Evolutionary conservation across 2,113 vertebrate genomes (phyloP).

Genomic region (Indri indri): DNA sequence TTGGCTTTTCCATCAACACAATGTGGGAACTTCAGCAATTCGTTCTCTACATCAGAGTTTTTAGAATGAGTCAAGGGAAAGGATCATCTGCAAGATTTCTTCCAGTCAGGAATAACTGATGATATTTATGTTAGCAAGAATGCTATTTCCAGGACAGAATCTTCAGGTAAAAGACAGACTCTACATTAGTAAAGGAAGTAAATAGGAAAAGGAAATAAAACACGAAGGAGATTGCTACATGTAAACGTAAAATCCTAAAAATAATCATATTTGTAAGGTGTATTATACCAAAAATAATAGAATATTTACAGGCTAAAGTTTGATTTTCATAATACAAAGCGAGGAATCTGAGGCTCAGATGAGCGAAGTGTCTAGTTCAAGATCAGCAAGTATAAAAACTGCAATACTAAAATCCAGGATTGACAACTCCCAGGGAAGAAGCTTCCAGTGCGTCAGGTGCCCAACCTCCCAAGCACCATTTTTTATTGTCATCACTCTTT

Average conservation of each 20-base stretch:
- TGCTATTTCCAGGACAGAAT: not conserved
- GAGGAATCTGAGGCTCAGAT: not conserved
- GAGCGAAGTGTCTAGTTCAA: not conserved
- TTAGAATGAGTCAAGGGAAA: not conserved
- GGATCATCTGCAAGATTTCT: not conserved
- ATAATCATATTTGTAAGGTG: not conserved
- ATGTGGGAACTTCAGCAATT: not conserved
- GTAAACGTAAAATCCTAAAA: not conserved
- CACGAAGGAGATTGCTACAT: not conserved
- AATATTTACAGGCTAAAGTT: not conserved
- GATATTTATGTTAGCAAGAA: not conserved
- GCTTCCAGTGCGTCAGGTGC: not conserved
- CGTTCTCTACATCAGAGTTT: not conserved
- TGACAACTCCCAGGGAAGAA: fast-evolving
- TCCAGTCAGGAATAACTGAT: not conserved
- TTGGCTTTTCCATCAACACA: not conserved
- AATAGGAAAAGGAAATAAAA: not conserved
- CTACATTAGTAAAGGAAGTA: not conserved
- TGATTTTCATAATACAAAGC: not conserved
- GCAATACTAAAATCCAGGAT: no score
- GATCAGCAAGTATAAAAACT: not conserved
- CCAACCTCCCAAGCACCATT: fast-evolving
- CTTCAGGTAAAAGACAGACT: not conserved
- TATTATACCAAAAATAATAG: not conserved
- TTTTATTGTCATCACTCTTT: not conserved